Base-by-base conservation (phyloP, 2,888 invertebrate genomes). In the Hemistola chrysoprasaria region DNA sequence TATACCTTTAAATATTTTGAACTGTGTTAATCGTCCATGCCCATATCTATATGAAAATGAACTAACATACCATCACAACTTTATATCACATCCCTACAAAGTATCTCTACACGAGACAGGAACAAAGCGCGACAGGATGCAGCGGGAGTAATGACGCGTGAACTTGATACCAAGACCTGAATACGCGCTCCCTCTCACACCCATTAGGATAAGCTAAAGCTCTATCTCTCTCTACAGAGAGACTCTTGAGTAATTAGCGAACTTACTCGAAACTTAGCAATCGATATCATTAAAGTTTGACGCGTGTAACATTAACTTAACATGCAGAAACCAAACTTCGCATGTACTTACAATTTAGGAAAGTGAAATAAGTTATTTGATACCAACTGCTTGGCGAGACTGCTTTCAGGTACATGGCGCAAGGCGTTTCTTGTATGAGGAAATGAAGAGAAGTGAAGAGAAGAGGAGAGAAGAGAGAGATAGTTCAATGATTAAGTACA, bases 251-350 rank as follows among this genome's bases (percentile, higher is more conserved):
- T 69, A 72, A 70, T 72, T 71, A 72, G 62, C 59, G 47, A 68
- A 69, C 64, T 65, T 59, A 46, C 40, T 53, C 38, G 56, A 63
- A 76, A 74, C 62, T 72, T 68, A 47, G 57, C 53, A 67, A 74
- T 74, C 71, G 69, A 73, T 73, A 68, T 61, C 60, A 64, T 68
- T 67, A 52, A 74, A 74, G 67, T 74, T 73, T 58, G 62, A 64
- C 53, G 61, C 53, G 56, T 49, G 37, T 48, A 50, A 59, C 4
- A 16, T 16, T 16, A 3, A 16, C 4, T 16, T 3, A 16, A 3
- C 3, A 4, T 16, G 16, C 16, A 16, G 16, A 16, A 16, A 4
- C 3, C 3, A 16, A 16, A 16, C 16, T 16, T n/a, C n/a, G n/a
- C n/a, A n/a, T n/a, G n/a, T n/a, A n/a, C n/a, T n/a, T n/a, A n/a